These are phyloP conservation scores for Stegodyphus dumicola DNA, from an alignment of 1,140 invertebrate species.

Conservation along the genomic window DNA sequence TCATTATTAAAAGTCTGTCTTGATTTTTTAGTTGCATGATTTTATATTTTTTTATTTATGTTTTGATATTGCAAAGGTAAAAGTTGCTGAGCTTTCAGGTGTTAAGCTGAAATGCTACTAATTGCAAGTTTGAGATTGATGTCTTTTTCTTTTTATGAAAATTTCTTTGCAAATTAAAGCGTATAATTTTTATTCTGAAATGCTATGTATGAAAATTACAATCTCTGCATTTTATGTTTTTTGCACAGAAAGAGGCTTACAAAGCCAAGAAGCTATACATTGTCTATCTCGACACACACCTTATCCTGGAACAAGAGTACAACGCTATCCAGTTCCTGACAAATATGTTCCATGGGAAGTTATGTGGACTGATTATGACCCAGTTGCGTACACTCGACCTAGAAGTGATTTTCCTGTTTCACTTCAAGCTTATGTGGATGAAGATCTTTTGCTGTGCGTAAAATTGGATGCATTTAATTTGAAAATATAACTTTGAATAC, in stretches of 20 bases:
- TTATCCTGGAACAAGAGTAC: conserved; percentile 68
- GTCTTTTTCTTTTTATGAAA: too few species aligned
- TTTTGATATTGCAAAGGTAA: too few species aligned
- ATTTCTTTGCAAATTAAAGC: too few species aligned
- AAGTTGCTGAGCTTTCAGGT: too few species aligned
- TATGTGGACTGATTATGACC: conserved; percentile 67
- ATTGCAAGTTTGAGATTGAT: too few species aligned
- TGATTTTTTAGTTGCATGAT: too few species aligned
- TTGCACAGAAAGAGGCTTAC: conserved; percentile 41
- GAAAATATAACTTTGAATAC: too few species aligned
- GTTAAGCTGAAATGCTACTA: too few species aligned
- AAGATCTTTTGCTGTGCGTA: conserved; percentile 68
- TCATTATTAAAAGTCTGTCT: too few species aligned
- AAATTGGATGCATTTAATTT: not conserved
- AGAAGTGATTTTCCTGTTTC: conserved; percentile 65
- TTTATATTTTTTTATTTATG: too few species aligned
- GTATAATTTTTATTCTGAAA: too few species aligned
- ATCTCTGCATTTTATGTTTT: not conserved
- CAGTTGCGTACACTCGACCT: conserved; percentile 66
- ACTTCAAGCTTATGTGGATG: conserved; percentile 66
- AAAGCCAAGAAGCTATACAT: conserved; percentile 62
- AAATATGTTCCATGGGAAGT: conserved; percentile 70
- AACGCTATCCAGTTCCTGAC: conserved; percentile 69
- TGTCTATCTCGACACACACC: conserved; percentile 65
- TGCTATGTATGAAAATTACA: too few species aligned